Evolutionary conservation across 1,140 invertebrate species (phyloP).

Genomic region (Centruroides sculpturatus): DNA sequence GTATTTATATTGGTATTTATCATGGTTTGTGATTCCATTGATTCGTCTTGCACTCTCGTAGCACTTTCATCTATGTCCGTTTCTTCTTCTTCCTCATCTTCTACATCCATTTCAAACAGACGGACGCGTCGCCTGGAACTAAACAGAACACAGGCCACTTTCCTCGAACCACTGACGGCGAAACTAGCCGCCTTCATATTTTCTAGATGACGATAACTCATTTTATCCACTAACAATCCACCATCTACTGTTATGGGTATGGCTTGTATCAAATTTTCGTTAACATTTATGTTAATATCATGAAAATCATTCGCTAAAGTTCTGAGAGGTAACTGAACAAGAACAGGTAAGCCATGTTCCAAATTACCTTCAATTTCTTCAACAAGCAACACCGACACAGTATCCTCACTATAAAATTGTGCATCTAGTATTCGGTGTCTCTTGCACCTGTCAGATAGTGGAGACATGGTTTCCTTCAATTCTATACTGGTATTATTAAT

Average conservation of each 20-base stretch:
- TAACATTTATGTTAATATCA: neutral
- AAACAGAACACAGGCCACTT: slow-evolving; percentile 72
- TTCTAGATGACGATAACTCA: slow-evolving; percentile 40
- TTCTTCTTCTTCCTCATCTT: slow-evolving; percentile 63
- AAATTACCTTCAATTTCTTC: slow-evolving; percentile 15
- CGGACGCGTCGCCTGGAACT: slow-evolving; percentile 62
- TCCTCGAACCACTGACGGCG: slow-evolving; percentile 70
- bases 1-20: no score
- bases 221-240: slow-evolving; percentile 1
- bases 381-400: slow-evolving; percentile 52
- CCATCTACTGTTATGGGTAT: neutral
- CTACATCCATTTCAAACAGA: slow-evolving; percentile 80
- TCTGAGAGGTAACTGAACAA: slow-evolving; percentile 25
- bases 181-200: slow-evolving; percentile 54
- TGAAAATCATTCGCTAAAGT: slow-evolving; percentile 2
- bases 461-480: neutral
- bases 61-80: slow-evolving; percentile 37
- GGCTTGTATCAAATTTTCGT: neutral
- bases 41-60: no score
- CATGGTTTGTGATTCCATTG: no score
- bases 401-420: slow-evolving; percentile 66
- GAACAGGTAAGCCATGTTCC: slow-evolving; percentile 20
- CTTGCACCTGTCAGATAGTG: neutral
- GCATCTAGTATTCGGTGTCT: slow-evolving; percentile 38
- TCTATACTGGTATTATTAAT: neutral